phyloP scores from a whole-genome alignment of 2,797 vertebrate genomes.

The Bradypodion pumilum region DNA sequence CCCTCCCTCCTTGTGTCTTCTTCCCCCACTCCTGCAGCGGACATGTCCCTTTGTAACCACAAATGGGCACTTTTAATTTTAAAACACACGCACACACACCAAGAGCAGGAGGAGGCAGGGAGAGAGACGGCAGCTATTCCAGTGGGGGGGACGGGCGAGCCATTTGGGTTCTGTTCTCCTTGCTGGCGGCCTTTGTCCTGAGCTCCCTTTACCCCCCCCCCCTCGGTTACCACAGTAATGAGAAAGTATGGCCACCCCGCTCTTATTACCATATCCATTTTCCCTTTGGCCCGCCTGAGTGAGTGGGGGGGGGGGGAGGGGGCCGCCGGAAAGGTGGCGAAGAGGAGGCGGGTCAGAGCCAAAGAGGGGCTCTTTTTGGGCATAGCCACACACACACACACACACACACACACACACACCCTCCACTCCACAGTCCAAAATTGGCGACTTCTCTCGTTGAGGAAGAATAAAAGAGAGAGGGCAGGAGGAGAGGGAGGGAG shows the following conservation, averaged over 20 bases:
- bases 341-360: not conserved
- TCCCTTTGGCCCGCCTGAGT: conserved; percentile 19
- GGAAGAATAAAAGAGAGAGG: not conserved
- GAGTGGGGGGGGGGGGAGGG: not conserved
- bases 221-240: conserved; percentile 51
- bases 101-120: not conserved
- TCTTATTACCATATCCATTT: conserved; percentile 41
- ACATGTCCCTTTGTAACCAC: conserved; percentile 25
- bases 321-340: not conserved
- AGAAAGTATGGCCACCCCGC: conserved; percentile 37
- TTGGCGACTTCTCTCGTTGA: not conserved
- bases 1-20: not conserved
- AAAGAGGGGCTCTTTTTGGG: not conserved
- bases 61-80: conserved; percentile 30
- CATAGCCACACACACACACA: no score
- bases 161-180: conserved; percentile 28
- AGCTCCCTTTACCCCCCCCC: conserved; percentile 32
- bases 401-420: no score
- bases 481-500: no score
- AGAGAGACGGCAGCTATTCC: conserved; percentile 13
- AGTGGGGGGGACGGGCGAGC: conserved; percentile 24
- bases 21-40: not conserved
- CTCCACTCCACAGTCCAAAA: no score
- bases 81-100: not conserved
- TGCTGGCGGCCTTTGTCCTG: conserved; percentile 39